Evolutionary conservation across 2,113 vertebrate species (phyloP).

Genomic region (Riparia riparia): DNA sequence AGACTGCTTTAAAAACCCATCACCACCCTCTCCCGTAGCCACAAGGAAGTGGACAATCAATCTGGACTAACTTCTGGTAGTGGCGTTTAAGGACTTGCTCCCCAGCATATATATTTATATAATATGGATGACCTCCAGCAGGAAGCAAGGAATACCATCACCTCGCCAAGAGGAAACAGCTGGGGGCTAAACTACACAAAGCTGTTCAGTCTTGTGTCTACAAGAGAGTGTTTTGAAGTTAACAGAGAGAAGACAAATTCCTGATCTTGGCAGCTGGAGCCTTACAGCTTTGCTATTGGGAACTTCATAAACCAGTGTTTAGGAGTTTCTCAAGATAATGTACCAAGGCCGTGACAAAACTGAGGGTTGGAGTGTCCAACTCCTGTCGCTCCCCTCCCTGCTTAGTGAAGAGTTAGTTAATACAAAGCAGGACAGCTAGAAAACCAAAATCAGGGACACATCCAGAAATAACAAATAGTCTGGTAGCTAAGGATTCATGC

Average conservation of each 20-base stretch:
- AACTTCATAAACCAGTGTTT: not conserved
- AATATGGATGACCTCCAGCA: not conserved
- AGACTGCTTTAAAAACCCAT: not conserved
- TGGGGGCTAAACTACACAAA: constrained; percentile 49
- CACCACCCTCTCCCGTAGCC: not conserved
- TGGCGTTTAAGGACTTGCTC: constrained; percentile 1
- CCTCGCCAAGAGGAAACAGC: constrained; percentile 45
- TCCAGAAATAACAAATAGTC: constrained; percentile 67
- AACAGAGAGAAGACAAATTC: constrained; percentile 51
- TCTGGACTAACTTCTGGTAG: not conserved
- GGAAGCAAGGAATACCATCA: constrained; percentile 26
- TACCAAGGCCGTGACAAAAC: constrained; percentile 45
- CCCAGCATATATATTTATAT: not conserved
- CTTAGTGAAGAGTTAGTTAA: constrained; percentile 44
- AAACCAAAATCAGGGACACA: constrained; percentile 48
- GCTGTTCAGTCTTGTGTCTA: constrained; percentile 22
- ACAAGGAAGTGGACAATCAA: not conserved
- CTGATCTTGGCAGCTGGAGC: constrained; percentile 15
- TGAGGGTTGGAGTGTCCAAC: not conserved
- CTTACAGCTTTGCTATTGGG: constrained; percentile 19
- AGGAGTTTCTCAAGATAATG: constrained; percentile 16
- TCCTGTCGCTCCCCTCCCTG: not conserved
- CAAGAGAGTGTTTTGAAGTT: constrained; percentile 39
- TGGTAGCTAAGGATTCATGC: constrained; percentile 61
- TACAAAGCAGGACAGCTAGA: constrained; percentile 54